A percentile compares a stretch with the other conserved stretches of the same genome.
These are phyloP conservation scores for Hipparchia sbordonii DNA, from an alignment of 2,888 invertebrate species.

Conservation along the genomic window DNA sequence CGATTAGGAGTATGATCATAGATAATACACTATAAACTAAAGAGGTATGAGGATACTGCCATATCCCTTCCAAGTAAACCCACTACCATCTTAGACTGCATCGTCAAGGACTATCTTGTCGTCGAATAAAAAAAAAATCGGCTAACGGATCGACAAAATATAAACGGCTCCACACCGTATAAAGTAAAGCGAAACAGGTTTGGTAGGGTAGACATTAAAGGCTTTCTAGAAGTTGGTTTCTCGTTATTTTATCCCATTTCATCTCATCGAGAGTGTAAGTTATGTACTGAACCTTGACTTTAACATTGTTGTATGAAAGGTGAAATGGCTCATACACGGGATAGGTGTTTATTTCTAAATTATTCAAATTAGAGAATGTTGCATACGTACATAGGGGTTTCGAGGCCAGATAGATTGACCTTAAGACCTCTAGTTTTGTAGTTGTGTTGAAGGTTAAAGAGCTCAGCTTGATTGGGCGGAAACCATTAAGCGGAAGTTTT, in stretches of 20 bases:
- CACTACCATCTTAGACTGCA: too few species aligned
- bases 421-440: neutral
- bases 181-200: constrained; percentile 60
- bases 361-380: constrained; percentile 1
- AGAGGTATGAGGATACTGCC: too few species aligned
- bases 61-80: too few species aligned
- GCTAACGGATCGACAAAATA: constrained; percentile 2
- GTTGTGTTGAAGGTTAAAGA: too few species aligned
- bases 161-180: constrained; percentile 21
- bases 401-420: constrained; percentile 8
- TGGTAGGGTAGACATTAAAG: constrained; percentile 56
- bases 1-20: too few species aligned
- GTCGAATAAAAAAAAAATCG: constrained; percentile 34
- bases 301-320: constrained; percentile 8
- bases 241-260: constrained; percentile 60
- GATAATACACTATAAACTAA: too few species aligned
- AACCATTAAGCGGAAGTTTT: too few species aligned
- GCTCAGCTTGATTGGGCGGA: too few species aligned
- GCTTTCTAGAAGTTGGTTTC: constrained; percentile 65
- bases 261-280: constrained; percentile 48
- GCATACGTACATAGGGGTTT: neutral
- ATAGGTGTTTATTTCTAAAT: constrained; percentile 8
- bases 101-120: too few species aligned
- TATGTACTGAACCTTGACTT: constrained; percentile 31
- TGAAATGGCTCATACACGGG: neutral